Conservation (phyloP, 2,113 vertebrate genomes). For the Noctilio leporinus region DNA sequence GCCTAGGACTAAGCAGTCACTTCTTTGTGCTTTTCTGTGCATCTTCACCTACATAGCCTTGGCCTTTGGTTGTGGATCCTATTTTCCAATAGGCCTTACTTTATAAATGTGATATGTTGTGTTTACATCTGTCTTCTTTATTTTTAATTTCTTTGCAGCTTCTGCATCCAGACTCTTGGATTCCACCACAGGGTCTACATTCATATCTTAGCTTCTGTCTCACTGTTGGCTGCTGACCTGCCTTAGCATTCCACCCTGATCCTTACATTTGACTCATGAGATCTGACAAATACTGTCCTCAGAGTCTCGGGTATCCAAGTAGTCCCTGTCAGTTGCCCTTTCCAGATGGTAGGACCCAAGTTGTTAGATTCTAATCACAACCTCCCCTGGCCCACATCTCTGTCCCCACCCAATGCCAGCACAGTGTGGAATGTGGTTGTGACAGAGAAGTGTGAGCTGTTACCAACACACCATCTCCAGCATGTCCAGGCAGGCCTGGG, state of each 20-base stretch:
- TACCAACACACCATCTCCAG: background rate
- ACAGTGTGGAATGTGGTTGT: slow-evolving; percentile 28
- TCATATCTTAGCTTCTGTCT: background rate
- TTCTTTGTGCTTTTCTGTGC: background rate
- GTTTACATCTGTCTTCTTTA: background rate
- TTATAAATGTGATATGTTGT: background rate
- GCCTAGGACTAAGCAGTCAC: too few species aligned
- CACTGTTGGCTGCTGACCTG: background rate
- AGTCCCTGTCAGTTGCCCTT: background rate
- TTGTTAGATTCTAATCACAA: background rate
- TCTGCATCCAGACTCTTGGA: background rate
- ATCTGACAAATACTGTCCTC: background rate
- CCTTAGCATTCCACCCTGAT: background rate
- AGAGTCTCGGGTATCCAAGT: background rate
- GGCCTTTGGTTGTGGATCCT: background rate
- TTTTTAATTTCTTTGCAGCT: background rate
- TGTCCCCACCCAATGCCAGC: background rate
- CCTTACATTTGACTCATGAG: background rate
- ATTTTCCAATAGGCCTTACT: background rate
- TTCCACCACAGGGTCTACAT: background rate
- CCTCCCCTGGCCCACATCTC: background rate
- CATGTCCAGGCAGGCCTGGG: slow-evolving; percentile 45
- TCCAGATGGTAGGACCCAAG: background rate
- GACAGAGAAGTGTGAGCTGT: slow-evolving; percentile 9
- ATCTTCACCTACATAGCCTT: background rate